These are phyloP conservation scores for Lagria hirta DNA, from an alignment of 2,888 invertebrate genomes.

Conservation along the genomic window DNA sequence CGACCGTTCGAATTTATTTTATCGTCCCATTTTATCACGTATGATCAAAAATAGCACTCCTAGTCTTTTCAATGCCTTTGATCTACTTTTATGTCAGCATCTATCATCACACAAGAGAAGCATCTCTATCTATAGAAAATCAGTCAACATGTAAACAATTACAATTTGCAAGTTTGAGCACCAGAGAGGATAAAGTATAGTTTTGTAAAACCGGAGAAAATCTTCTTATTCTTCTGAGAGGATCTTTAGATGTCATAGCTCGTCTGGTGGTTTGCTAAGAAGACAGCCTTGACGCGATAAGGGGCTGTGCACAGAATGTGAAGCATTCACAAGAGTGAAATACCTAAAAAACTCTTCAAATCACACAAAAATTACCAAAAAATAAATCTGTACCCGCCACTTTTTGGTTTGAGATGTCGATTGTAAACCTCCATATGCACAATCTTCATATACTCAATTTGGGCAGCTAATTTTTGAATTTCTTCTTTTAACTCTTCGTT, in stretches of 20 bases:
- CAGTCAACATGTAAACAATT: constrained; percentile 27
- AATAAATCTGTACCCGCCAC: too few species aligned
- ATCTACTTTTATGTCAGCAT: constrained; percentile 10
- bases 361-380: too few species aligned
- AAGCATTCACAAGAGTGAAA: constrained; percentile 65
- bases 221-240: constrained; percentile 13
- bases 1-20: too few species aligned
- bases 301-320: constrained; percentile 50
- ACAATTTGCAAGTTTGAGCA: constrained; percentile 8
- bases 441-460: constrained; percentile 92
- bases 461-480: constrained; percentile 86
- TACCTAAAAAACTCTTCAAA: too few species aligned
- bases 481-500: constrained; percentile 92
- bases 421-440: constrained; percentile 94
- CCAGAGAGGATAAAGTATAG: constrained; percentile 5
- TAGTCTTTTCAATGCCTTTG: constrained; percentile 17
- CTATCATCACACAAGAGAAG: constrained; percentile 26
- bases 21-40: too few species aligned
- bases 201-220: constrained; percentile 8
- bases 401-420: constrained; percentile 80
- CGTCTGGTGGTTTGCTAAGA: constrained; percentile 42
- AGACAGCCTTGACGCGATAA: constrained; percentile 48
- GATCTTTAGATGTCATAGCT: too few species aligned
- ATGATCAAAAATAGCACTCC: too few species aligned
- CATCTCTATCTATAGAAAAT: constrained; percentile 30